Evolutionary conservation across 2,113 vertebrate species (phyloP).

Genomic region (Solea solea): DNA sequence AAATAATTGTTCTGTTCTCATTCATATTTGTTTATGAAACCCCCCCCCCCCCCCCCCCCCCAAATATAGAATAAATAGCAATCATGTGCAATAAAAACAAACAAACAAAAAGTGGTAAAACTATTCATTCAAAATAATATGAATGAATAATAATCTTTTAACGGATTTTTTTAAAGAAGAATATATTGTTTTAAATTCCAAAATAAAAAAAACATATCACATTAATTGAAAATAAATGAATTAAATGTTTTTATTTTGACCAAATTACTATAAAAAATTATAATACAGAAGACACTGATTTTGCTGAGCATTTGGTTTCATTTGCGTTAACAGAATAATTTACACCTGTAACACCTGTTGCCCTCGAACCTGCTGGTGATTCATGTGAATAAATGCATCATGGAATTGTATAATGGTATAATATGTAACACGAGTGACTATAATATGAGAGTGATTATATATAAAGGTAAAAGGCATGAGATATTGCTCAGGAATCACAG

Average conservation of each 20-base stretch:
- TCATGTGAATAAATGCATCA: conserved; percentile 22
- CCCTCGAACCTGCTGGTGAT: neutral
- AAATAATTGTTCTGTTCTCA: neutral
- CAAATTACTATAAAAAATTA: neutral
- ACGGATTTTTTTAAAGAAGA: neutral
- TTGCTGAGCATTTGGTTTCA: accelerated
- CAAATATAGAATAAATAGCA: neutral
- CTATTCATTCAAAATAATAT: too few species aligned
- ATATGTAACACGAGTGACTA: conserved; percentile 33
- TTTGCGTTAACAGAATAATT: neutral
- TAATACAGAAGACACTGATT: neutral
- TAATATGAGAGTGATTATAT: conserved; percentile 43
- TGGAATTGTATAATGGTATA: conserved; percentile 49
- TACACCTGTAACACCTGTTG: conserved; percentile 53
- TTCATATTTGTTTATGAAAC: neutral
- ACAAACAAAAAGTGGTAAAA: neutral
- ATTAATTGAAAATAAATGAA: conserved; percentile 1
- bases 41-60: neutral
- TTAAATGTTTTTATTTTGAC: neutral
- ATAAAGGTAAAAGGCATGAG: conserved; percentile 31
- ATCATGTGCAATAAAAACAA: neutral
- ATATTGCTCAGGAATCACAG: conserved; percentile 12
- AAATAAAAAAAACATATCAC: neutral
- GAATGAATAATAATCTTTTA: neutral
- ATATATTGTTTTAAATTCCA: neutral